Evolutionary conservation across 2,113 vertebrate species (phyloP).

Genomic region (Rattus norvegicus): DNA sequence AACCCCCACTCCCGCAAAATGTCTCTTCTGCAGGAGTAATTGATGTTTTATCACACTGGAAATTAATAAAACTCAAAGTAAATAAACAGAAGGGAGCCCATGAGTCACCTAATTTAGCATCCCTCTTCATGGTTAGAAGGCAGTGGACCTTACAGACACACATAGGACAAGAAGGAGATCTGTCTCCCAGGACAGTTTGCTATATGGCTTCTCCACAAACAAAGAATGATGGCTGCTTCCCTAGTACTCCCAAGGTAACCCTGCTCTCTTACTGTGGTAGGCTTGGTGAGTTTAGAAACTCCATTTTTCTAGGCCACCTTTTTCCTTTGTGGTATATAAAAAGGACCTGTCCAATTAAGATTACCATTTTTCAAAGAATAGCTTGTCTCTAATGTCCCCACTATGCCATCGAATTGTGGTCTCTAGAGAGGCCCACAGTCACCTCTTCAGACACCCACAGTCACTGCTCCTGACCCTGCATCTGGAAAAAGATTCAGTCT

Average conservation of each 20-base stretch:
- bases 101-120: neutral
- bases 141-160: neutral
- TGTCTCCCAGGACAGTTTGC: neutral
- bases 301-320: neutral
- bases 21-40: neutral
- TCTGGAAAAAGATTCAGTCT: neutral
- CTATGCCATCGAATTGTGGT: fast-evolving
- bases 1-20: neutral
- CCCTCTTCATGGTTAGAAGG: neutral
- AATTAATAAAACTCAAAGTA: neutral
- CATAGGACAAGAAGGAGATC: neutral
- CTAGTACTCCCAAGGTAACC: neutral
- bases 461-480: neutral
- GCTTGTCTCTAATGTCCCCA: neutral
- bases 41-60: neutral
- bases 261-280: neutral
- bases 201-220: neutral
- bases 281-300: neutral
- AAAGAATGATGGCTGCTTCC: neutral
- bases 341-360: neutral
- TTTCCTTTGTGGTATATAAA: neutral
- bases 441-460: neutral
- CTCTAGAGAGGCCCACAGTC: neutral
- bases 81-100: neutral
- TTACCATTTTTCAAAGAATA: neutral